These are phyloP conservation scores for Aphaenogaster ashmeadi DNA, from an alignment of 1,140 invertebrate species.

Conservation along the genomic window DNA sequence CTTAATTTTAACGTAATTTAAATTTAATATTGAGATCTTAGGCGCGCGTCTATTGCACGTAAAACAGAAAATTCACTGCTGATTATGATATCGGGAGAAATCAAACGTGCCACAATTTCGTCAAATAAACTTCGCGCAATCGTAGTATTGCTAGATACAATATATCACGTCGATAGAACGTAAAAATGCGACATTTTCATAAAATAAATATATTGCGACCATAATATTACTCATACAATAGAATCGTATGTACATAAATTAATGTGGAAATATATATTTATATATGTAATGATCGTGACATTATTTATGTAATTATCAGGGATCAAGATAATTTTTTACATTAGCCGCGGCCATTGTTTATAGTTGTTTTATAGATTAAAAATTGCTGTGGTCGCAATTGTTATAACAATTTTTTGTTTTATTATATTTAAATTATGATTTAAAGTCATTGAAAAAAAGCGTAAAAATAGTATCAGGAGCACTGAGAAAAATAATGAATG, in stretches of 20 bases:
- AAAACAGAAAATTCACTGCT: background rate
- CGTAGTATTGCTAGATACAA: background rate
- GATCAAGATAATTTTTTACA: background rate
- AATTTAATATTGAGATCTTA: background rate
- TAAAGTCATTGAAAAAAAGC: background rate
- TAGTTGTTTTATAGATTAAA: background rate
- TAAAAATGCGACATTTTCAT: background rate
- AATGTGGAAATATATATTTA: too few relatives aligned
- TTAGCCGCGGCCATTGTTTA: background rate
- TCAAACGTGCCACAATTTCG: background rate
- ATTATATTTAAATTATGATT: background rate
- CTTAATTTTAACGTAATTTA: background rate
- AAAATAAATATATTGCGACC: background rate
- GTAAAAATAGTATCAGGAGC: background rate
- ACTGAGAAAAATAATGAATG: background rate
- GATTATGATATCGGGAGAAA: background rate
- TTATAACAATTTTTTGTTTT: background rate
- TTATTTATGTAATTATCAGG: too few relatives aligned
- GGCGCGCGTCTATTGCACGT: background rate
- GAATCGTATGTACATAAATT: background rate
- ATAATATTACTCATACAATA: background rate
- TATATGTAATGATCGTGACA: too few relatives aligned
- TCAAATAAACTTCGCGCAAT: background rate
- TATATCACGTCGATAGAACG: background rate
- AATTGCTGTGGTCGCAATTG: background rate